phyloP scores from a whole-genome alignment of 2,888 invertebrate genomes.

The Erebia palarica region DNA sequence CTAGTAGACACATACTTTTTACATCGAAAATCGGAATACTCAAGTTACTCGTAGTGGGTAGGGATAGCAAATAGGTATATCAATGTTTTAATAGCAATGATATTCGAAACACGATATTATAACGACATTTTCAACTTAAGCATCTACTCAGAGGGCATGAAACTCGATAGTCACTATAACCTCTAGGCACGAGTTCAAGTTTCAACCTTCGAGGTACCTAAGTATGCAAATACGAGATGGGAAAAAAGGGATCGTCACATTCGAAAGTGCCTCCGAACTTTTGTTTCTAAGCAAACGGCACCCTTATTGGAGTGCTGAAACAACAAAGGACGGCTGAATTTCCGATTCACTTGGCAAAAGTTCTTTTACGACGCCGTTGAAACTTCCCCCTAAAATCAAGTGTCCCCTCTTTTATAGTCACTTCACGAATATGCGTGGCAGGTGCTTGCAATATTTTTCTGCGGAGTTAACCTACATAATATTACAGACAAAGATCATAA shows the following conservation, averaged over 20 bases:
- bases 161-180: not conserved
- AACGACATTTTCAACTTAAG: not conserved
- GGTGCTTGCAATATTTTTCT: not conserved
- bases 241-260: conserved; percentile 5
- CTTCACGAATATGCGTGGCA: conserved; percentile 11
- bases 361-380: conserved; percentile 19
- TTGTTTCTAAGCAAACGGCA: conserved; percentile 13
- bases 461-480: too few species aligned
- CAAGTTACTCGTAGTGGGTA: too few species aligned
- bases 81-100: not conserved
- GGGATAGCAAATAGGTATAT: too few species aligned
- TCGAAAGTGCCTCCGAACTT: not conserved
- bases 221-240: conserved; percentile 9
- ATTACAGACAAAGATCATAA: too few species aligned
- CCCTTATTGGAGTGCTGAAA: conserved; percentile 22
- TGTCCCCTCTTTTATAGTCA: conserved; percentile 18
- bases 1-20: too few species aligned
- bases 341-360: conserved; percentile 21
- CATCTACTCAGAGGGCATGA: not conserved
- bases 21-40: too few species aligned
- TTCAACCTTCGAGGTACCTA: conserved; percentile 9
- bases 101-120: not conserved
- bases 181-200: not conserved
- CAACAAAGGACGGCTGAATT: conserved; percentile 19
- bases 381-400: conserved; percentile 21